Evolutionary conservation across 1,140 invertebrate species (phyloP).

Genomic region (Anadara kagoshimensis): DNA sequence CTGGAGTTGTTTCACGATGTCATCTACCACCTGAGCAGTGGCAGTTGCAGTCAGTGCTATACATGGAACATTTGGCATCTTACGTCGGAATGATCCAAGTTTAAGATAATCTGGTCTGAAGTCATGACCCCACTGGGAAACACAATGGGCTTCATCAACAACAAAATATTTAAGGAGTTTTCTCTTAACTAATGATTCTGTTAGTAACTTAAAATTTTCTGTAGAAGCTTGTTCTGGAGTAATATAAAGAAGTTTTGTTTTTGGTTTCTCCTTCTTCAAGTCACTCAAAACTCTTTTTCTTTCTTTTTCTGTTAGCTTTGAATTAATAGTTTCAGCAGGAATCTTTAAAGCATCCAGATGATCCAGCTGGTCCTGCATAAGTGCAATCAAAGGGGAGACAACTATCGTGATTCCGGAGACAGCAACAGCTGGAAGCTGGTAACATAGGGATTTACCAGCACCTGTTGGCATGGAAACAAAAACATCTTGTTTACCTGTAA

Average conservation of each 20-base stretch:
- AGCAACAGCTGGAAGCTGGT: constrained; percentile 81
- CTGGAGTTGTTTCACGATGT: constrained; percentile 77
- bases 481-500: constrained; percentile 78
- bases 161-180: constrained; percentile 82
- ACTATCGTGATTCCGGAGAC: constrained; percentile 79
- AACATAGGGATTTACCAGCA: constrained; percentile 83
- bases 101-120: constrained; percentile 96
- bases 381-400: constrained; percentile 81
- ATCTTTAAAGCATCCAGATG: constrained; percentile 80
- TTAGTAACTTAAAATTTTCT: constrained; percentile 80
- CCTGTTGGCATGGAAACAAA: constrained; percentile 86
- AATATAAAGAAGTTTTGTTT: constrained; percentile 89
- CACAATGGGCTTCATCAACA: constrained; percentile 98
- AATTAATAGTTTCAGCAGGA: constrained; percentile 89
- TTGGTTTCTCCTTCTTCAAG: constrained; percentile 75
- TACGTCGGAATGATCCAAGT: constrained; percentile 83
- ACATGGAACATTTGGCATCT: constrained; percentile 77
- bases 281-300: constrained; percentile 79
- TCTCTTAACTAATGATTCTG: constrained; percentile 74
- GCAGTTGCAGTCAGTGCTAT: constrained; percentile 95
- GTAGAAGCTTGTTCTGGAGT: constrained; percentile 94
- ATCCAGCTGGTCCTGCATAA: constrained; percentile 80
- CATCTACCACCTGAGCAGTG: constrained; percentile 77
- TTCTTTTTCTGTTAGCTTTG: constrained; percentile 85
- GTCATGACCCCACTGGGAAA: constrained; percentile 98